phyloP scores from a whole-genome alignment of 2,888 invertebrate species.

The Papilio elwesi region DNA sequence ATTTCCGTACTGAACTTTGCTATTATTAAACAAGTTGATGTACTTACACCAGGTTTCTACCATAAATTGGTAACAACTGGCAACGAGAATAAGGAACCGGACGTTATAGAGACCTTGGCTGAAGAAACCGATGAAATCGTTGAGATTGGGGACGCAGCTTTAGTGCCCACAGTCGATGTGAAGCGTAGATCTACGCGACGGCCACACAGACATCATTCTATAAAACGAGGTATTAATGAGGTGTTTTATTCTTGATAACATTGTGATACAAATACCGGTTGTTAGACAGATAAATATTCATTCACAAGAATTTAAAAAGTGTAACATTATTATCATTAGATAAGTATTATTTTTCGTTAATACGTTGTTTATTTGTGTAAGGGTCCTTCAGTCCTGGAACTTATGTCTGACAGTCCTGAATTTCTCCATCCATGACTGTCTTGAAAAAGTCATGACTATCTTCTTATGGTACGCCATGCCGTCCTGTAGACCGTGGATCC shows the following conservation, averaged over 20 bases:
- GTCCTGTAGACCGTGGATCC: no score
- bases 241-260: neutral
- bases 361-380: no score
- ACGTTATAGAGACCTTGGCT: constrained; percentile 65
- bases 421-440: neutral
- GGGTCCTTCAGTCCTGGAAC: no score
- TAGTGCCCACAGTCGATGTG: constrained; percentile 61
- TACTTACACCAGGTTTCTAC: constrained; percentile 62
- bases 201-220: constrained; percentile 69
- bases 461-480: no score
- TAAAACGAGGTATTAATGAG: constrained; percentile 63
- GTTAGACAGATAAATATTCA: no score
- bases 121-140: constrained; percentile 64
- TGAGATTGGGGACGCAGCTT: constrained; percentile 49
- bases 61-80: constrained; percentile 87
- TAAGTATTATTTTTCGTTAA: no score
- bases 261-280: no score
- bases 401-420: no score
- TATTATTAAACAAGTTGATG: neutral
- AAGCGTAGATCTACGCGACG: constrained; percentile 68
- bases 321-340: no score
- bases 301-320: no score
- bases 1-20: no score
- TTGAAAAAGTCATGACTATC: neutral
- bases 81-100: constrained; percentile 70